A percentile compares a stretch with the other conserved stretches of the same genome.
Conservation (phyloP, 2,113 vertebrate species). For the Tautogolabrus adspersus region DNA sequence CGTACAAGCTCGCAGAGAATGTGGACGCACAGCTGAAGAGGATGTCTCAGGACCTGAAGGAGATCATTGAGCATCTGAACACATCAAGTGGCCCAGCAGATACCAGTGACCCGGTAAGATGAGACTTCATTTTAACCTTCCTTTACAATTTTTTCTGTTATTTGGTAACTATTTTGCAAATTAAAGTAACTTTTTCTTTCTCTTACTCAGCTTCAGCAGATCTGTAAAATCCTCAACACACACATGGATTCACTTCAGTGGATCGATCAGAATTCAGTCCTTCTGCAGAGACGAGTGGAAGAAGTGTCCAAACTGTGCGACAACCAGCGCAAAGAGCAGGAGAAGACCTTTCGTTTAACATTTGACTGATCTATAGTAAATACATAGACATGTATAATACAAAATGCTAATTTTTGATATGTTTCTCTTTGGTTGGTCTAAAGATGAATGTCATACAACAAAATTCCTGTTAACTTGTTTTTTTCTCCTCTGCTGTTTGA, state of each 20-base stretch:
- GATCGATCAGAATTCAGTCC: slow-evolving; percentile 96
- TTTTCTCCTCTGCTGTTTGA: neutral
- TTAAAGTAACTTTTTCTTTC: neutral
- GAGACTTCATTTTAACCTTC: neutral
- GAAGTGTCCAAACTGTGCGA: slow-evolving; percentile 94
- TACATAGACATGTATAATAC: neutral
- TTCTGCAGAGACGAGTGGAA: slow-evolving; percentile 94
- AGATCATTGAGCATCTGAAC: slow-evolving; percentile 91
- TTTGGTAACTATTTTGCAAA: too few species aligned
- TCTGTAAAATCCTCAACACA: slow-evolving; percentile 97
- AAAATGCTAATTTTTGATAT: neutral
- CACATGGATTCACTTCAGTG: slow-evolving; percentile 99
- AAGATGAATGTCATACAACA: neutral
- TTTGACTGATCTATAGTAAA: slow-evolving; percentile 82
- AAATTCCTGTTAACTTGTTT: slow-evolving; percentile 1
- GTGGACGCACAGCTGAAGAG: slow-evolving; percentile 91
- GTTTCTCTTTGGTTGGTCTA: neutral
- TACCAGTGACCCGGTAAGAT: slow-evolving; percentile 86
- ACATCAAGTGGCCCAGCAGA: slow-evolving; percentile 86
- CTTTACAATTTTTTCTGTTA: too few species aligned
- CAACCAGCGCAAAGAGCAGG: slow-evolving; percentile 94
- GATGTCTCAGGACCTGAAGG: slow-evolving; percentile 94
- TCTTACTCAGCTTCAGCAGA: slow-evolving; percentile 91
- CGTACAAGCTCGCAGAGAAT: slow-evolving; percentile 93
- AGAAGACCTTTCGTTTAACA: slow-evolving; percentile 90